Evolutionary conservation across 2,113 vertebrate genomes (phyloP), one percentile per base, ranked within the genome.

Genomic region (Chloropsis hardwickii): DNA sequence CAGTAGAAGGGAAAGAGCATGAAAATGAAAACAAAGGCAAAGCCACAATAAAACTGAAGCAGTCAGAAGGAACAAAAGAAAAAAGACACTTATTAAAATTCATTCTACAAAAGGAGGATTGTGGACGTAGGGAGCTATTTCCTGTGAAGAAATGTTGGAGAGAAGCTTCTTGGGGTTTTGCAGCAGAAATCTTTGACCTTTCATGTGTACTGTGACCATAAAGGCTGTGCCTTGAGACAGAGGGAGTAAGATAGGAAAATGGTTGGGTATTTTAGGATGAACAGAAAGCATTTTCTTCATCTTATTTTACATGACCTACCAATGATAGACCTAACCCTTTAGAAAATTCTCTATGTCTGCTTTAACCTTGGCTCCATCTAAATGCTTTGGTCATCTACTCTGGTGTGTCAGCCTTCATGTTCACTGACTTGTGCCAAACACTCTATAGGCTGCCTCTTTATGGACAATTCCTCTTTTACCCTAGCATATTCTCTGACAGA

Each of bases 11-110:
- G 51, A 87, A 81, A 82, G 76, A 83, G 90, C 67, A 72, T 51
- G 45, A 93, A 90, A 82, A 96, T 60, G 40, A 91, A 96, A 96
- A 95, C 69, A 97, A 93, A 93, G 81, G 60, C 71, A 93, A 93
- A 94, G 44, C n/a, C 81, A 86, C 65, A 94, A 89, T 89, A 96
- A 94, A 92, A 80, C 54, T 67, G 74, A 86, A 81, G 67, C 28
- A 89, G 77, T 71, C 22, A 51, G 51, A 9, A 40, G 61, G 78
- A 94, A 85, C 24, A 84, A 93, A 81, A 87, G 50, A 31, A 83
- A 90, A 90, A 73, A 78, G 15, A 73, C 37, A 70, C 21, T 29
- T 83, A 86, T 71, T 88, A 92, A 88, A 61, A 82, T 88, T 89
- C 20, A 28, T 83, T 83, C 66, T 90, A 16, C 92, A 60, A 53